Evolutionary conservation across 2,797 vertebrate genomes (phyloP).

Genomic region (Macroramphosus scolopax): DNA sequence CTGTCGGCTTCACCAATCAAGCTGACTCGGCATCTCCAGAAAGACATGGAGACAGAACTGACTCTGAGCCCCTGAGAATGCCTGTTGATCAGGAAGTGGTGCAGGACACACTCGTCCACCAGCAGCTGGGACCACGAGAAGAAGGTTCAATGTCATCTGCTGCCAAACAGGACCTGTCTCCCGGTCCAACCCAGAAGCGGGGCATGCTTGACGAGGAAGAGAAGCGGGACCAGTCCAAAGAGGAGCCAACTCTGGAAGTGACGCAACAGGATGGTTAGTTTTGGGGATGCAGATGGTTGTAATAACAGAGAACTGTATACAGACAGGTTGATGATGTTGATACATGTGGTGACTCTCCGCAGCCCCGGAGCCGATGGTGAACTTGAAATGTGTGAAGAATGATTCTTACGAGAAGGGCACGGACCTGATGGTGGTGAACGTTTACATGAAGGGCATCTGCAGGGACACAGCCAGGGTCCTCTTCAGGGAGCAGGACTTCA

Average conservation of each 20-base stretch:
- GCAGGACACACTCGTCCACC: slow-evolving; percentile 26
- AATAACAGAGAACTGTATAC: neutral
- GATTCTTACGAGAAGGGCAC: slow-evolving; percentile 96
- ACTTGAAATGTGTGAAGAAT: slow-evolving; percentile 89
- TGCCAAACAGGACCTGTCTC: slow-evolving; percentile 14
- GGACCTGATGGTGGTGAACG: slow-evolving; percentile 95
- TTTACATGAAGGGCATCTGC: slow-evolving; percentile 92
- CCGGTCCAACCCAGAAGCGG: slow-evolving; percentile 1
- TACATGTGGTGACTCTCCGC: slow-evolving; percentile 1
- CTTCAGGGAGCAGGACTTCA: slow-evolving; percentile 98
- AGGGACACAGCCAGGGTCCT: slow-evolving; percentile 87
- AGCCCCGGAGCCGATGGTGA: slow-evolving; percentile 90
- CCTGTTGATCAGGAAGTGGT: slow-evolving; percentile 27
- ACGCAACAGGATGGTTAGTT: slow-evolving; percentile 82
- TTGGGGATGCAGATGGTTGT: neutral
- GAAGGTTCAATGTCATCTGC: neutral
- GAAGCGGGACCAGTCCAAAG: slow-evolving; percentile 83
- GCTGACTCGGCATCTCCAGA: slow-evolving; percentile 15
- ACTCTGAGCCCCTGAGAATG: slow-evolving; percentile 29
- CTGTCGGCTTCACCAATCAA: slow-evolving; percentile 9
- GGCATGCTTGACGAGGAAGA: slow-evolving; percentile 64
- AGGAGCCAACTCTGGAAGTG: slow-evolving; percentile 77
- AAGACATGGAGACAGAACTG: slow-evolving; percentile 23
- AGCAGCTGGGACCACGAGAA: slow-evolving; percentile 27
- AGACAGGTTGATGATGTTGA: slow-evolving; percentile 2